phyloP scores from a whole-genome alignment of 2,797 vertebrate species.

The Tauraco hartlaubi region DNA sequence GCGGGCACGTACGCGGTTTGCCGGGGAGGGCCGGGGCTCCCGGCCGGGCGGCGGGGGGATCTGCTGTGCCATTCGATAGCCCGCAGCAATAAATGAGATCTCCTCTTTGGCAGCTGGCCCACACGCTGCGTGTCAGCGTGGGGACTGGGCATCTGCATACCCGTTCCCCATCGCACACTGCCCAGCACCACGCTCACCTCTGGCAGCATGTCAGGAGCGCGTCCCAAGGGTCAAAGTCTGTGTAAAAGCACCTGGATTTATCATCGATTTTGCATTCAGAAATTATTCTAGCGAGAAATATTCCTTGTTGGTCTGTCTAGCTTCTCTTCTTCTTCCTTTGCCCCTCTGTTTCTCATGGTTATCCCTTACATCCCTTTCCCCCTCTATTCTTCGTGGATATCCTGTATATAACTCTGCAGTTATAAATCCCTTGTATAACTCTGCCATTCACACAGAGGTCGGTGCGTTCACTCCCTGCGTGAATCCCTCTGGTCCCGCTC shows the following conservation, averaged over 20 bases:
- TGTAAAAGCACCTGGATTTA: background rate
- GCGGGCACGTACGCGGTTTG: background rate
- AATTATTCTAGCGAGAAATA: background rate
- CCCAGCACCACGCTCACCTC: accelerated
- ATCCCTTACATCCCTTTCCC: background rate
- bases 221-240: background rate
- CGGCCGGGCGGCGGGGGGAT: background rate
- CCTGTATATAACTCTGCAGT: background rate
- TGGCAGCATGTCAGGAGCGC: accelerated
- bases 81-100: background rate
- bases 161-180: accelerated
- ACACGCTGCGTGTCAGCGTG: accelerated
- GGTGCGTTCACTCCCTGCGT: background rate
- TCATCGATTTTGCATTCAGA: background rate
- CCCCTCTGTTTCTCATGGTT: background rate
- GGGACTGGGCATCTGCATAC: background rate
- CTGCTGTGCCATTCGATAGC: background rate
- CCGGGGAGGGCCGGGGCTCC: background rate
- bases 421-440: background rate
- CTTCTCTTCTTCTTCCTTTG: background rate
- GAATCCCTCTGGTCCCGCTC: background rate
- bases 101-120: background rate
- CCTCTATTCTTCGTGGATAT: background rate
- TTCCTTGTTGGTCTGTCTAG: background rate
- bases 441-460: background rate